Percentiles rank a stretch among this genome's conserved stretches.
Evolutionary conservation across 2,888 invertebrate species (phyloP).

Genomic region (Marronus borbonicus): DNA sequence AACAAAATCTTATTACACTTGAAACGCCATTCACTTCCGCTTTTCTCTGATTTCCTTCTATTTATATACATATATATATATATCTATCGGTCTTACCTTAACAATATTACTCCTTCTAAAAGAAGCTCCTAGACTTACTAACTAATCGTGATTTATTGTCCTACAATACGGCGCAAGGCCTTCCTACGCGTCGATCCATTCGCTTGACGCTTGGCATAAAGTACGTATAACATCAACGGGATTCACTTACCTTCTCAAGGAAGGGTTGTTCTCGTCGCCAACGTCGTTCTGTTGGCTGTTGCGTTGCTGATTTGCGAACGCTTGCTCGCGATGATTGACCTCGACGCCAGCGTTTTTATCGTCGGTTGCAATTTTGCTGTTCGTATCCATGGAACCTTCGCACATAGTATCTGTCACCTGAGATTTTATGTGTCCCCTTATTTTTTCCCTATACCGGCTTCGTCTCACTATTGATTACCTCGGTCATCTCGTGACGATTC

Average conservation of each 20-base stretch:
- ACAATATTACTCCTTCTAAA: neutral
- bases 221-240: neutral
- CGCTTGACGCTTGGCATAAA: neutral
- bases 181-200: neutral
- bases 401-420: constrained; percentile 50
- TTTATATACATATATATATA: no score
- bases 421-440: constrained; percentile 37
- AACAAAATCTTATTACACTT: no score
- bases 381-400: constrained; percentile 52
- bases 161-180: neutral
- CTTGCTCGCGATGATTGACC: constrained; percentile 10
- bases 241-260: constrained; percentile 4
- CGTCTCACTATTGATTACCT: constrained; percentile 27
- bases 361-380: constrained; percentile 47
- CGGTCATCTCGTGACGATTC: constrained; percentile 25
- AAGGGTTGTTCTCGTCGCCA: neutral
- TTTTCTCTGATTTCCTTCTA: no score
- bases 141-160: constrained; percentile 23
- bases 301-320: constrained; percentile 31
- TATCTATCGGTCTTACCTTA: neutral
- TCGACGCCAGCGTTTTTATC: constrained; percentile 20
- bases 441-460: constrained; percentile 24
- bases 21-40: neutral
- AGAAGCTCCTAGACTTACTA: neutral
- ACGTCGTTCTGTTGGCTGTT: constrained; percentile 11